These are phyloP conservation scores for Globodera ellingtonae DNA, from an alignment of 1,140 invertebrate species.

Conservation along the genomic window DNA sequence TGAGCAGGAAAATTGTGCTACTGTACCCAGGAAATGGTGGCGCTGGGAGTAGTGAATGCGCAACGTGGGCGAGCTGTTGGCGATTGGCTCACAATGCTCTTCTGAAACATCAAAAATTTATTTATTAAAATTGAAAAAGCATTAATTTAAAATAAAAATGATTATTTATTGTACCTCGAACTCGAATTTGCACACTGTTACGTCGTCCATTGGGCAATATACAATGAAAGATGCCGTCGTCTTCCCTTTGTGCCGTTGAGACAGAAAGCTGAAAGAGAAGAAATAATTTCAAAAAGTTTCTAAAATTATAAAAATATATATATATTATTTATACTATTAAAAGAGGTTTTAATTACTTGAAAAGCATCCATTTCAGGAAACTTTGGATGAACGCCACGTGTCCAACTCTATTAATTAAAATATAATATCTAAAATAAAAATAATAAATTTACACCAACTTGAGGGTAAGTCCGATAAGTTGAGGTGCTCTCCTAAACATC, in stretches of 20 bases:
- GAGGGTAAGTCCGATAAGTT: constrained; percentile 50
- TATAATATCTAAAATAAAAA: no score
- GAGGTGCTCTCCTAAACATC: constrained; percentile 46
- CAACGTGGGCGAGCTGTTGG: constrained; percentile 37
- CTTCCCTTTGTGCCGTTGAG: constrained; percentile 48
- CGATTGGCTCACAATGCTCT: constrained; percentile 50
- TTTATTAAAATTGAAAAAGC: constrained; percentile 9
- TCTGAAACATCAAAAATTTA: constrained; percentile 31
- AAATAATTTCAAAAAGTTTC: background rate
- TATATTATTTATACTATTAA: background rate
- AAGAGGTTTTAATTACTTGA: constrained; percentile 31
- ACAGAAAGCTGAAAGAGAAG: constrained; percentile 40
- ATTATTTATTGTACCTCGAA: constrained; percentile 33
- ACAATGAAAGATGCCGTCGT: constrained; percentile 50
- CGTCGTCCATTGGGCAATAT: constrained; percentile 48
- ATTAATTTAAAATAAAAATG: background rate
- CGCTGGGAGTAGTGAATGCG: constrained; percentile 42
- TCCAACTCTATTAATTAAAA: background rate
- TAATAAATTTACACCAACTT: background rate
- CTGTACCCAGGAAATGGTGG: constrained; percentile 42
- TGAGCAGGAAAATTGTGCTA: constrained; percentile 47
- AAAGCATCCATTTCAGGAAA: constrained; percentile 41
- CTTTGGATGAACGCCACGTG: background rate
- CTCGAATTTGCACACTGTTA: constrained; percentile 31
- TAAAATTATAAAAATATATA: background rate